Base-by-base conservation (phyloP, 2,113 vertebrate species). In the Silurus meridionalis region DNA sequence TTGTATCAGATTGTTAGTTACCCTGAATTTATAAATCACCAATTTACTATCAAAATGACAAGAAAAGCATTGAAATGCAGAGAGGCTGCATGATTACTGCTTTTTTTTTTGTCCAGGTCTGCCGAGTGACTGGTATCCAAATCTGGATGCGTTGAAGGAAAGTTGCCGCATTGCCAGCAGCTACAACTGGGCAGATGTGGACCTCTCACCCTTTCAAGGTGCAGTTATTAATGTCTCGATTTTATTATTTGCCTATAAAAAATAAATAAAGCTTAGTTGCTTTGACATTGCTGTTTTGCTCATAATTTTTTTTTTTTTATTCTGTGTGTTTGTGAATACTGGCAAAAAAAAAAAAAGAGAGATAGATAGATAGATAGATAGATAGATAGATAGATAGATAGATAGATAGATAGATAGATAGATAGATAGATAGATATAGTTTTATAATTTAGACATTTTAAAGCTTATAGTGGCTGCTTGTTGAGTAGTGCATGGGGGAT, bases 181-280 rank as follows among this genome's bases (percentile, higher is more conserved):
- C 95, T 96, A 96, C 93, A 97, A 97, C 94, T 97, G 97, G 97
- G 95, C 96, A 80, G 96, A 97, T 89, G 97, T 97, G 89, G 97
- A 97, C 91, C 96, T 97, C 91, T 97, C 96, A 89, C 97, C 97
- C 90, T 97, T 96, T 82, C 97, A 97, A 97, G 97, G 97, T 97
- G 69, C 89, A 25, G 46, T 52, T 57, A 19, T n/a, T 25, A 83
- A 19, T 37, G 17, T 46, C 17, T 14, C 69, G 84, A 52, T 55
- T n/a, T 1, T 53, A 37, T 79, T 25, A 13, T 48, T 7, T 1
- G 53, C 5, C 48, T 52, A 3, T 75, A 75, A 52, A 52, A 52
- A 53, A 23, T n/a, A 75, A 53, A 19, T 19, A 50, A 10, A 10
- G 37, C 37, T 37, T 50, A 52, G 48, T 75, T 75, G 21, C 48